Evolutionary conservation across 2,113 vertebrate species (phyloP), one percentile per base, ranked within the genome.

Genomic region (Phyllostomus hastatus): DNA sequence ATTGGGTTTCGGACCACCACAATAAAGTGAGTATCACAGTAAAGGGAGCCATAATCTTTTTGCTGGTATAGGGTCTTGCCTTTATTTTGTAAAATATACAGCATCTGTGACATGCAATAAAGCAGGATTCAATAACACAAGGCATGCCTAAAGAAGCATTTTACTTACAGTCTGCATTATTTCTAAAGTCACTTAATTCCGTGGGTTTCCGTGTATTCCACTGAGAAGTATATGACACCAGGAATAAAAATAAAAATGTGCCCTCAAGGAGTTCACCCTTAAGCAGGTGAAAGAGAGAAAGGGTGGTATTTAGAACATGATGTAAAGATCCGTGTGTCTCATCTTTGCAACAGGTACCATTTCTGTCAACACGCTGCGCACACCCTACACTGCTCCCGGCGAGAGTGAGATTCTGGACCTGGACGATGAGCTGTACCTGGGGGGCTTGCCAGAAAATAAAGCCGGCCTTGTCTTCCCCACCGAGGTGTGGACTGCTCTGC

Each of bases 361-460:
- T 98, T 99, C 99, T 87, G 99, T 99, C 98, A 99, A 99, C 98
- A 99, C 99, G 0, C 90, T 99, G 66, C 99, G 99, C 16, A 99
- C 99, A 0, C 99, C 99, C 2, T 99, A 99, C 83, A 99, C 99
- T 0, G 99, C 99, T 54, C 99, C 99, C 1, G 99, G 99, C 0
- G 99, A 99, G 98, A 99, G 99, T 95, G 99, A 99, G 98, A 99
- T 99, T 96, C 98, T 99, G 95, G 99, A 99, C 97, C 98, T 99
- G 95, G 99, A 99, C 92, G 99, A 99, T 97, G 99, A 99, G 97
- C 97, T 99, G 52, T 99, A 99, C 97, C 98, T 99, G 33, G 99
- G 99, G 78, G 99, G 99, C 66, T 98, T 99, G 91, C 99, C 99
- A 17, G 99, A 99, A 98, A 99, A 99, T 92, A 99, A 99, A 98